phyloP scores from a whole-genome alignment of 2,113 vertebrate species.

The Dasyornis broadbenti region DNA sequence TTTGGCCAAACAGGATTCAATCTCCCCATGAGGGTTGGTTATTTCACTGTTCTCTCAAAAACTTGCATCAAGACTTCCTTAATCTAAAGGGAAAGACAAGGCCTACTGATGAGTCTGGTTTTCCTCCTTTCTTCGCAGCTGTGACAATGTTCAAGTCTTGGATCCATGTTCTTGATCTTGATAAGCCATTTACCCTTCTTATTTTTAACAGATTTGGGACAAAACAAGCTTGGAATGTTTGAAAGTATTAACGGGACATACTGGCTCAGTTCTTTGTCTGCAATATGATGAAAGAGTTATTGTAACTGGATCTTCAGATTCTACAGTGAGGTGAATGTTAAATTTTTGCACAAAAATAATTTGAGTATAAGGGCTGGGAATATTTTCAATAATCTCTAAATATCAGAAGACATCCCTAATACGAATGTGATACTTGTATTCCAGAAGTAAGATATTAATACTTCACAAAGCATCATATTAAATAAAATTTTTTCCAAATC shows the following conservation, averaged over 20 bases:
- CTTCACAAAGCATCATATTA: not conserved
- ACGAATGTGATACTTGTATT: not conserved
- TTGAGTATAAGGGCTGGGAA: not conserved
- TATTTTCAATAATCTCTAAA: not conserved
- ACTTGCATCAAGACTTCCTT: not conserved
- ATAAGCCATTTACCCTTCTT: not conserved
- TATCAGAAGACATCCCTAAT: not conserved
- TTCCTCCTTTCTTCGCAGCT: not conserved
- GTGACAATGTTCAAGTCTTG: not conserved
- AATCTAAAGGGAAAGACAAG: not conserved
- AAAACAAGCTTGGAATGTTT: conserved; percentile 97
- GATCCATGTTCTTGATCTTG: not conserved
- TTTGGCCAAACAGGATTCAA: not conserved
- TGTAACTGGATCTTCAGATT: conserved; percentile 96
- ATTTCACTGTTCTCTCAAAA: not conserved
- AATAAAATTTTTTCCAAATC: not conserved
- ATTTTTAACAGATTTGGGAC: conserved; percentile 88
- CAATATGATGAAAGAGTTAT: conserved; percentile 98
- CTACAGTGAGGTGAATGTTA: conserved; percentile 88
- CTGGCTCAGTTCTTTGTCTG: conserved; percentile 95
- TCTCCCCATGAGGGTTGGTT: not conserved
- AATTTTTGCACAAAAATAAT: not conserved
- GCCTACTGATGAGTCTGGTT: not conserved
- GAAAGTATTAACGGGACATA: conserved; percentile 96
- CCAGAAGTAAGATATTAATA: not conserved